phyloP scores from a whole-genome alignment of 2,797 vertebrate genomes.

The Falco cherrug region DNA sequence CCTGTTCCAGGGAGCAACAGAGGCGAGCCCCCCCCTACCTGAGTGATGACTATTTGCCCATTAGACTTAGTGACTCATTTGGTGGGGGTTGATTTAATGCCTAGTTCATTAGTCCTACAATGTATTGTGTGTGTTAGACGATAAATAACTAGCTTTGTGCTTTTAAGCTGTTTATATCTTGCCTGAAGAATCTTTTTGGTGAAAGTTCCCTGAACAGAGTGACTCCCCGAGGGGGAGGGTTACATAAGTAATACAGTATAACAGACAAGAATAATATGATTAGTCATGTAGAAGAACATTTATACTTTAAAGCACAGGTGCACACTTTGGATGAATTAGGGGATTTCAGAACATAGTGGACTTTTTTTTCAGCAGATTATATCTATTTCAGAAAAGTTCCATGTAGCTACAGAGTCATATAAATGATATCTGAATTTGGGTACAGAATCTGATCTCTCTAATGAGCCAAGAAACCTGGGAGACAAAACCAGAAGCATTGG shows the following conservation, averaged over 20 bases:
- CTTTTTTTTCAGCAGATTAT: background rate
- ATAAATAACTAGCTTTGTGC: slow-evolving; percentile 41
- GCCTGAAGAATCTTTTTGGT: slow-evolving; percentile 26
- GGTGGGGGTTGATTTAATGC: slow-evolving; percentile 30
- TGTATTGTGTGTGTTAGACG: background rate
- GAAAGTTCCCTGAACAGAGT: slow-evolving; percentile 20
- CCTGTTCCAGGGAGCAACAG: background rate
- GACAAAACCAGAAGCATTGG: background rate
- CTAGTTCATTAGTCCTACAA: slow-evolving; percentile 26
- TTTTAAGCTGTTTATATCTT: slow-evolving; percentile 56
- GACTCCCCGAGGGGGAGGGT: slow-evolving; percentile 38
- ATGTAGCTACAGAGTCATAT: background rate
- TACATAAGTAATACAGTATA: slow-evolving; percentile 49
- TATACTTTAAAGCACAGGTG: slow-evolving; percentile 16
- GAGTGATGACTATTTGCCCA: slow-evolving; percentile 19
- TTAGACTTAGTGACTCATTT: slow-evolving; percentile 34
- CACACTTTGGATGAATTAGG: background rate
- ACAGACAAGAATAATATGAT: slow-evolving; percentile 50
- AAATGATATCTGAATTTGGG: background rate
- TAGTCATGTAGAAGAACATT: slow-evolving; percentile 53
- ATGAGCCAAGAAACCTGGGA: background rate
- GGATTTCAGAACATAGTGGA: background rate
- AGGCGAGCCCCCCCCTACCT: background rate
- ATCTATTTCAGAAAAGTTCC: background rate
- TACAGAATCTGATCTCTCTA: background rate